Evolutionary conservation across 2,113 vertebrate genomes (phyloP), one percentile per base, ranked within the genome.

Genomic region (Notiomystis cincta): DNA sequence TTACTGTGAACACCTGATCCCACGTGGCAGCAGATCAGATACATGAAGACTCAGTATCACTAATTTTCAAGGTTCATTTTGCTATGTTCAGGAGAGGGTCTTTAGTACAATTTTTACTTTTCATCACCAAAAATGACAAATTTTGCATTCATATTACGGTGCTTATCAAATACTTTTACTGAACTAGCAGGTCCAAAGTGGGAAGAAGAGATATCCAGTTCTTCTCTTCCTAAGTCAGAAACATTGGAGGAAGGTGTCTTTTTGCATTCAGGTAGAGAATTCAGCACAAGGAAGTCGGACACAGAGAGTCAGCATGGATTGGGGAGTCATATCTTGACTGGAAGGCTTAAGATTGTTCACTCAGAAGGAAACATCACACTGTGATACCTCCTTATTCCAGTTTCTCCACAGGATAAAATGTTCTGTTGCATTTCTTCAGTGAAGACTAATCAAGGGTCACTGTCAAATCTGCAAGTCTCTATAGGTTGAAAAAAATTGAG

Each of bases 351-450:
- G 30, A 72, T 2, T 28, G 22, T 19, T 80, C 18, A 54, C 23
- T 54, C 25, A 31, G 21, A 58, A 60, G 11, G 69, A 47, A 11
- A 47, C 4, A 40, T 8, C 23, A 50, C 0, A 2, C 5, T 33
- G 1, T n/a, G 13, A 8, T 50, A 4, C 2, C 6, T 66, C 30
- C 35, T n/a, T 64, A 3, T n/a, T 42, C 15, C 27, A 6, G 7
- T 20, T 24, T 9, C 13, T 79, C 15, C 8, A 51, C 2, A 7
- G 6, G 10, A 3, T 47, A 57, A 61, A 31, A 47, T 11, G 2
- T 45, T 80, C 33, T 47, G 11, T 31, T 48, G 20, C 4, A 25
- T 38, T 66, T 86, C 57, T 66, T 11, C 9, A 31, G 0, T 7
- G 33, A 83, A 40, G 22, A 82, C 13, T 33, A 67, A 71, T 3